Evolutionary conservation across 2,797 vertebrate species (phyloP).

Genomic region (Anniella stebbinsi): DNA sequence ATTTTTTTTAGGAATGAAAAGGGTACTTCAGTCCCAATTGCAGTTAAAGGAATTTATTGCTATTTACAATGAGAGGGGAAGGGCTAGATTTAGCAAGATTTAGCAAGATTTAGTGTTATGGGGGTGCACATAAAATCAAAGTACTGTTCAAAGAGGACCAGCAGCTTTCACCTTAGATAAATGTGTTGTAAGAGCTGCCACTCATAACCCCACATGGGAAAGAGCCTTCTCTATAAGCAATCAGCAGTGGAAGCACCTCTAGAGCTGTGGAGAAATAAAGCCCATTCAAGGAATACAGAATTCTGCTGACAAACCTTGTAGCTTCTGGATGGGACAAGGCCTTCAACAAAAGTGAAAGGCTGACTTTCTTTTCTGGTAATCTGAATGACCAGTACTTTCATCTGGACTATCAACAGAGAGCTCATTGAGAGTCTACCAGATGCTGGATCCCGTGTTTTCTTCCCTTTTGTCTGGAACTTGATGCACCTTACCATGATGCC

Average conservation of each 20-base stretch:
- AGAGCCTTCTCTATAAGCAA: background rate
- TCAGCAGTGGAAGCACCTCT: background rate
- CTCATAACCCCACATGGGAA: background rate
- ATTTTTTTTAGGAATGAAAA: background rate
- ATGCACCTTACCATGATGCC: background rate
- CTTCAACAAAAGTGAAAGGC: background rate
- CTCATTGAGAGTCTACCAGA: background rate
- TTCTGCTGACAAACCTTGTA: background rate
- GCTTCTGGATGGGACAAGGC: background rate
- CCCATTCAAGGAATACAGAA: background rate
- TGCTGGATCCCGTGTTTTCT: background rate
- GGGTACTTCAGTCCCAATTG: background rate
- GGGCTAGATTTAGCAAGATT: background rate
- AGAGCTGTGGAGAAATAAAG: background rate
- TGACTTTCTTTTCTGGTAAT: background rate
- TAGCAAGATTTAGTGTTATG: background rate
- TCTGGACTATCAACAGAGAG: background rate
- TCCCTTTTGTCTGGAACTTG: background rate
- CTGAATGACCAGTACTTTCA: background rate
- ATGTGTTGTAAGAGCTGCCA: background rate
- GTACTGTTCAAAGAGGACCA: background rate
- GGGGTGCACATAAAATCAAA: background rate
- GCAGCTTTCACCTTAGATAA: background rate
- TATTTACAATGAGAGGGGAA: background rate
- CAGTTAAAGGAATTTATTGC: background rate